Evolutionary conservation across 2,888 invertebrate genomes (phyloP).

Genomic region (Bombylius major): DNA sequence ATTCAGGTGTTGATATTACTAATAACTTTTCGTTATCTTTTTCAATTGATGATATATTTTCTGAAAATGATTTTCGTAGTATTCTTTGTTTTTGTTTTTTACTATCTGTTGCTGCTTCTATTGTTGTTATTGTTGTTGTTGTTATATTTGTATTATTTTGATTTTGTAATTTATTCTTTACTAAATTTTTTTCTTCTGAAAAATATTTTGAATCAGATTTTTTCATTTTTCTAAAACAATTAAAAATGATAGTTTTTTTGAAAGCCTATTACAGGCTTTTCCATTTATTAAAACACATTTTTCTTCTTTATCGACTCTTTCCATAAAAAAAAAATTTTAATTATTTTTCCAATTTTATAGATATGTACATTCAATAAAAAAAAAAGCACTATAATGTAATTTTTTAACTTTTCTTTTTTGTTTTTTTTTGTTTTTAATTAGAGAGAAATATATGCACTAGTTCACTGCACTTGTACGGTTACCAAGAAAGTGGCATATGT

Average conservation of each 20-base stretch:
- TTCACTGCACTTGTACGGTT: too few relatives aligned
- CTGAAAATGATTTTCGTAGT: conserved; percentile 6
- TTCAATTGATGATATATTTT: not conserved
- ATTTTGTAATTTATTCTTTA: not conserved
- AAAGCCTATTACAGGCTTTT: not conserved
- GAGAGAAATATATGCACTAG: too few relatives aligned
- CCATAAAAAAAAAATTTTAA: too few relatives aligned
- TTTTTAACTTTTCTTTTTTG: too few relatives aligned
- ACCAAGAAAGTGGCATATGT: too few relatives aligned
- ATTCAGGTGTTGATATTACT: conserved; percentile 13
- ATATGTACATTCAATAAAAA: too few relatives aligned
- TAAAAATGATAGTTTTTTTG: not conserved
- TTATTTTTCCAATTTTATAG: too few relatives aligned
- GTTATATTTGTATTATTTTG: not conserved
- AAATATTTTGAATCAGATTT: conserved; percentile 8
- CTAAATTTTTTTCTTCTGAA: conserved; percentile 5
- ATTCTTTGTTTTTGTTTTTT: not conserved
- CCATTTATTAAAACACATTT: too few relatives aligned
- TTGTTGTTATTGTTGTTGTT: not conserved
- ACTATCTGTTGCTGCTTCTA: not conserved
- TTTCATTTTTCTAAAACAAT: conserved; percentile 7
- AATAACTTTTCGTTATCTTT: conserved; percentile 2
- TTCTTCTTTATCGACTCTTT: too few relatives aligned
- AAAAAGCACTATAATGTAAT: too few relatives aligned
- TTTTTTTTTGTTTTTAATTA: too few relatives aligned